Base-by-base conservation (phyloP, 2,113 vertebrate species). In the Siphamia tubifer region DNA sequence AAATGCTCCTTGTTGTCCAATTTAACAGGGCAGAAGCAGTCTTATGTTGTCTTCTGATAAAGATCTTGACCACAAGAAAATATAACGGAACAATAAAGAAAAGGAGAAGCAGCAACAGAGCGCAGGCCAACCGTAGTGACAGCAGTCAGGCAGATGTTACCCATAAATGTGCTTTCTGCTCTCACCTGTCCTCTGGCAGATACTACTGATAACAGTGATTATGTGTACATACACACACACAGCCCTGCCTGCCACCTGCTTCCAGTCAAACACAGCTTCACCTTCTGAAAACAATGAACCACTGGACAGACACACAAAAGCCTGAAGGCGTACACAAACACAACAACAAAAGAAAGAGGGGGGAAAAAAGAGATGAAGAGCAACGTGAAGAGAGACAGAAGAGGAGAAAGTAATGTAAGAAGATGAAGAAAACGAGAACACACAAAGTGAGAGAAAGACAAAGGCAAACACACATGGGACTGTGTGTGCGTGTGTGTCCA, bases 261-360 rank as follows among this genome's bases (percentile, higher is more conserved):
- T 79, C 82, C 82, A 88, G 87, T 84, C 85, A 90, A 90, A 89
- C 76, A 89, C 61, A 86, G 83, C 82, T 85, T 88, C 74, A 90
- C 75, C 84, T 86, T 70, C 58, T 58, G 65, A 83, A 84, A 72
- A 87, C 85, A 89, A 90, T 79, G 77, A 82, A 62, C 43, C 30
- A 68, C 56, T 70, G 62, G 60, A 77, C 48, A 60, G 73, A 78
- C 13, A 79, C 65, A 89, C 69, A 89, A 79, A 77, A 64, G 68
- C 60, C 56, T 44, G 25, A 67, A 57, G 55, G 57, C 23, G 17
- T 45, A 49, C 61, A 61, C 58, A 79, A 73, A 68, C 79, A 68
- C 62, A 69, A 44, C 1, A 8, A 67, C 49, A 79, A 63, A 68
- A 72, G 17, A 57, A 5, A 25, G 19, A 17, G 27, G 35, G n/a